Evolutionary conservation across 2,888 invertebrate genomes (phyloP).

Genomic region (Meliscaeva auricollis): DNA sequence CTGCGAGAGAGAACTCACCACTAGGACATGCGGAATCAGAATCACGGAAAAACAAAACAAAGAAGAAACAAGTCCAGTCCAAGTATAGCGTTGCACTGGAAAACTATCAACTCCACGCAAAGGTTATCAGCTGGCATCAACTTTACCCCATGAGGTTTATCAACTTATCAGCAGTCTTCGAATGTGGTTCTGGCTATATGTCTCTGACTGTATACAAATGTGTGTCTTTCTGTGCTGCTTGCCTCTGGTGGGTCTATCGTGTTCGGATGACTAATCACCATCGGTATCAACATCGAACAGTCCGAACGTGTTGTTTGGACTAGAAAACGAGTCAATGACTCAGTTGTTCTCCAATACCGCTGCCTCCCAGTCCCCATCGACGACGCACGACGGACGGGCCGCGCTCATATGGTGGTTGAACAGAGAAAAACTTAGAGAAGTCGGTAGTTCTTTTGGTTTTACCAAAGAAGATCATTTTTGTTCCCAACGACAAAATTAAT

Average conservation of each 20-base stretch:
- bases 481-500: conserved; percentile 61
- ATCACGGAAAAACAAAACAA: conserved; percentile 51
- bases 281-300: conserved; percentile 50
- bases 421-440: conserved; percentile 30
- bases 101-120: conserved; percentile 30
- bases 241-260: conserved; percentile 41
- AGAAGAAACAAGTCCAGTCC: conserved; percentile 22
- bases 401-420: background rate
- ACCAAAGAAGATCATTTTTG: conserved; percentile 23
- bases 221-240: conserved; percentile 20
- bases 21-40: conserved; percentile 39
- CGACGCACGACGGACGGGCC: background rate
- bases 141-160: conserved; percentile 72
- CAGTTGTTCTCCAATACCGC: conserved; percentile 49
- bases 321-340: conserved; percentile 72
- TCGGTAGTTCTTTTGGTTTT: conserved; percentile 15
- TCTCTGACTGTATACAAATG: conserved; percentile 11
- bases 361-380: no score
- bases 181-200: conserved; percentile 20
- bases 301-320: conserved; percentile 55
- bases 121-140: conserved; percentile 74
- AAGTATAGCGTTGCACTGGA: conserved; percentile 18
- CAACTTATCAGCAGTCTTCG: conserved; percentile 66
- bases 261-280: conserved; percentile 71
- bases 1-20: conserved; percentile 4